phyloP scores from a whole-genome alignment of 2,888 invertebrate genomes.

The Pyrochroa serraticornis region DNA sequence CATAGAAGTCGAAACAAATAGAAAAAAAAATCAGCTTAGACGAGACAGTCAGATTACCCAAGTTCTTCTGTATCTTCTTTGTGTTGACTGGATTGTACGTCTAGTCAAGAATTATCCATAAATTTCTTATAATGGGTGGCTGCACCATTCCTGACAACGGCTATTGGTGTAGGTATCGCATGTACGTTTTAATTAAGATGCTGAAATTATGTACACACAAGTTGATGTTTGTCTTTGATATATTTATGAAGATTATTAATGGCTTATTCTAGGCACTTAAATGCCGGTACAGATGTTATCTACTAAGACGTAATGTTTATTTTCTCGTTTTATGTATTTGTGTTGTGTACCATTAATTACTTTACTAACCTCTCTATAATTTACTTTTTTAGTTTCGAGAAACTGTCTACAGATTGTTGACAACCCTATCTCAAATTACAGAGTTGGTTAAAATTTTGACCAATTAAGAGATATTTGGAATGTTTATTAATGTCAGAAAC shows the following conservation, averaged over 20 bases:
- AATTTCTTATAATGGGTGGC: slow-evolving; percentile 1
- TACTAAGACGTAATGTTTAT: slow-evolving; percentile 15
- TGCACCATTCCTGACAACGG: slow-evolving; percentile 10
- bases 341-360: neutral
- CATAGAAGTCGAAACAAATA: too few species aligned
- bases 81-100: too few species aligned
- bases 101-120: slow-evolving; percentile 1
- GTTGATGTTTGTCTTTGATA: slow-evolving; percentile 23
- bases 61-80: too few species aligned
- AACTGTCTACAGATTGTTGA: too few species aligned
- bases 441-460: too few species aligned
- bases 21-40: too few species aligned
- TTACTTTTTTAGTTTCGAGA: too few species aligned
- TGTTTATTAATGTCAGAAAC: too few species aligned
- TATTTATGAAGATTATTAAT: slow-evolving; percentile 25
- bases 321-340: slow-evolving; percentile 16
- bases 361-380: neutral
- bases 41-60: too few species aligned
- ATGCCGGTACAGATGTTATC: slow-evolving; percentile 18
- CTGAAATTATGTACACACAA: slow-evolving; percentile 18
- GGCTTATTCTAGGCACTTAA: slow-evolving; percentile 9
- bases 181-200: slow-evolving; percentile 20
- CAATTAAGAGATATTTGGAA: too few species aligned
- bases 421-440: too few species aligned
- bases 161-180: neutral